Percentiles rank a stretch among this genome's conserved stretches.
phyloP scores from a whole-genome alignment of 2,888 invertebrate species.

The Hyles lineata region DNA sequence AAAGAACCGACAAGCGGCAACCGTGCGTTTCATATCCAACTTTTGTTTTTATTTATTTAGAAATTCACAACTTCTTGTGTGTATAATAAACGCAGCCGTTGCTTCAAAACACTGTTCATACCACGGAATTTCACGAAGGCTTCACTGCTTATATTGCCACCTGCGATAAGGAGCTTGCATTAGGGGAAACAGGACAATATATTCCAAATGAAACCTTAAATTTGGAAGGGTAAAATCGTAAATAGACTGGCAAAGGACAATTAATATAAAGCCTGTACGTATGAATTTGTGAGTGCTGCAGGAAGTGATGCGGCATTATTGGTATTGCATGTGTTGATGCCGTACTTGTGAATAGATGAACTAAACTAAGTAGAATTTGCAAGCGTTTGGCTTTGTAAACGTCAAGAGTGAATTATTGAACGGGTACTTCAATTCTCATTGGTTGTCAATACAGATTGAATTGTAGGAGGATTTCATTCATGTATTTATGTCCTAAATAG shows the following conservation, averaged over 20 bases:
- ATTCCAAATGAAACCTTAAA: slow-evolving; percentile 47
- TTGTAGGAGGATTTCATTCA: too few relatives aligned
- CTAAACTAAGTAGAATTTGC: neutral
- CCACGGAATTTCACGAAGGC: slow-evolving; percentile 63
- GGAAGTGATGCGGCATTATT: slow-evolving; percentile 55
- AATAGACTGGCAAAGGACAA: slow-evolving; percentile 42
- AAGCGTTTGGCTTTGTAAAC: neutral
- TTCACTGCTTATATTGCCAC: slow-evolving; percentile 62
- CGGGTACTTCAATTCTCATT: too few relatives aligned
- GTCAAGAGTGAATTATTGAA: neutral
- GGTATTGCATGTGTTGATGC: slow-evolving; percentile 44
- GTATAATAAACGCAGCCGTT: slow-evolving; percentile 57
- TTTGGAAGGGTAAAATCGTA: slow-evolving; percentile 34
- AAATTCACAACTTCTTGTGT: slow-evolving; percentile 52
- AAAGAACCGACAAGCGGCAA: slow-evolving; percentile 29
- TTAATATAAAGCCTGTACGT: slow-evolving; percentile 55
- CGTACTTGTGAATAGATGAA: slow-evolving; percentile 18
- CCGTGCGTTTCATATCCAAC: slow-evolving; percentile 41
- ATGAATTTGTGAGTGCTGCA: slow-evolving; percentile 62
- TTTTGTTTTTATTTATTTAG: slow-evolving; percentile 43
- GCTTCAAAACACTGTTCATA: slow-evolving; percentile 45
- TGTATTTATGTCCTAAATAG: neutral
- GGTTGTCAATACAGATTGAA: too few relatives aligned
- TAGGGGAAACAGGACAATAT: slow-evolving; percentile 44
- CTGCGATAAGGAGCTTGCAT: slow-evolving; percentile 65